phyloP scores from a whole-genome alignment of 2,888 invertebrate species.

The Heteropelma amictum region DNA sequence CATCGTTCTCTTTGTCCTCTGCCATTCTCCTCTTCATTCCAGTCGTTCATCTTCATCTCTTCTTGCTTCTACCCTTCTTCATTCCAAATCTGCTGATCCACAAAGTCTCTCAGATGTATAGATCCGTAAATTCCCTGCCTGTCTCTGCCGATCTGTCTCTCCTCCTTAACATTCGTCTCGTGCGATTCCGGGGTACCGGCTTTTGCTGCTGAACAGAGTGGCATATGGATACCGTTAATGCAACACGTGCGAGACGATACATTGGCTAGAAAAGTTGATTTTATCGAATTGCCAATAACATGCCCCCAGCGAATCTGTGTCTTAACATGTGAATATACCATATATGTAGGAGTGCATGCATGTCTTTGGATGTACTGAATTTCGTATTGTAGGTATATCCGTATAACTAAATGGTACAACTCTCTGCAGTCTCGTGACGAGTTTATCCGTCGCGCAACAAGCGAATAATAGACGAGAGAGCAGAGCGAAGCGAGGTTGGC shows the following conservation, averaged over 20 bases:
- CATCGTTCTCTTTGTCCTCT: conserved; percentile 41
- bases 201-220: background rate
- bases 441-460: conserved; percentile 55
- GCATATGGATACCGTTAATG: background rate
- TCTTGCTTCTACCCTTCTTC: too few species aligned
- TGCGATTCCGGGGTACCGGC: conserved; percentile 12
- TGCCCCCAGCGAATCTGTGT: conserved; percentile 20
- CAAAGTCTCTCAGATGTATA: background rate
- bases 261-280: conserved; percentile 29
- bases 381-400: background rate
- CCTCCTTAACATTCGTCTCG: conserved; percentile 8
- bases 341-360: too few species aligned
- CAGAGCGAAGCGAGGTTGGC: conserved; percentile 36
- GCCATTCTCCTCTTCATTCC: conserved; percentile 31
- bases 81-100: too few species aligned
- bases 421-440: conserved; percentile 47
- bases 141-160: background rate
- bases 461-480: conserved; percentile 54
- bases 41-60: conserved; percentile 23
- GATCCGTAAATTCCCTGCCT: background rate
- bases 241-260: conserved; percentile 41
- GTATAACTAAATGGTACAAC: background rate
- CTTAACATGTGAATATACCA: background rate
- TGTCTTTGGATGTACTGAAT: too few species aligned
- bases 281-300: conserved; percentile 44